phyloP scores from a whole-genome alignment of 1,140 invertebrate genomes.

The Atta texana region DNA sequence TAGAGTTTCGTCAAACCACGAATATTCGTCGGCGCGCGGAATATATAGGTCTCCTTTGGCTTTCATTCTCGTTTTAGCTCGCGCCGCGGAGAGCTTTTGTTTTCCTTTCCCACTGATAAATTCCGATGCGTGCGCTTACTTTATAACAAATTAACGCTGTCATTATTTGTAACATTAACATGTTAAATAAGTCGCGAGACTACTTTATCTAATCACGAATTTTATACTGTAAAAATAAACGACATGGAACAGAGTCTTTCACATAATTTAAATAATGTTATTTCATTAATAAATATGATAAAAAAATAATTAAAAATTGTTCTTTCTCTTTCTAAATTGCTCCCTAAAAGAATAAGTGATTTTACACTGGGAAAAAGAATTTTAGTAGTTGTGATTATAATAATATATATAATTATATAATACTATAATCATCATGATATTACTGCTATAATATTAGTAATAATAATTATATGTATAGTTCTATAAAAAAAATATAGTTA shows the following conservation, averaged over 20 bases:
- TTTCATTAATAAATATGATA: neutral
- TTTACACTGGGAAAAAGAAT: too few species aligned
- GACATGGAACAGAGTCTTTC: neutral
- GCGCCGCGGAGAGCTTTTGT: conserved; percentile 12
- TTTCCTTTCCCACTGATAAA: conserved; percentile 1
- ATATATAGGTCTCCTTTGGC: conserved; percentile 44
- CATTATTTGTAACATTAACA: conserved; percentile 24
- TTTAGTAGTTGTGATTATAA: too few species aligned
- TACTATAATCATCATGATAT: too few species aligned
- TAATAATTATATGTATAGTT: too few species aligned
- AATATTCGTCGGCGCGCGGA: conserved; percentile 35
- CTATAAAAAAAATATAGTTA: too few species aligned
- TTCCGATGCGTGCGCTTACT: conserved; percentile 6
- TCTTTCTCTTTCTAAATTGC: neutral
- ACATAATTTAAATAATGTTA: conserved; percentile 2
- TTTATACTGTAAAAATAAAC: conserved; percentile 3
- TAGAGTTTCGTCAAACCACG: conserved; percentile 49
- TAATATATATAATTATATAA: too few species aligned
- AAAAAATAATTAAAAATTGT: neutral
- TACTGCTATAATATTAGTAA: too few species aligned
- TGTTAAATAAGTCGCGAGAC: neutral
- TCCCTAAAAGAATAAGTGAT: neutral
- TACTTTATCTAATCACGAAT: neutral
- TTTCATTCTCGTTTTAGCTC: conserved; percentile 33
- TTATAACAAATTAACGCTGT: conserved; percentile 19